phyloP scores from a whole-genome alignment of 2,797 vertebrate genomes.

The Scolopax bukidnonensis region DNA sequence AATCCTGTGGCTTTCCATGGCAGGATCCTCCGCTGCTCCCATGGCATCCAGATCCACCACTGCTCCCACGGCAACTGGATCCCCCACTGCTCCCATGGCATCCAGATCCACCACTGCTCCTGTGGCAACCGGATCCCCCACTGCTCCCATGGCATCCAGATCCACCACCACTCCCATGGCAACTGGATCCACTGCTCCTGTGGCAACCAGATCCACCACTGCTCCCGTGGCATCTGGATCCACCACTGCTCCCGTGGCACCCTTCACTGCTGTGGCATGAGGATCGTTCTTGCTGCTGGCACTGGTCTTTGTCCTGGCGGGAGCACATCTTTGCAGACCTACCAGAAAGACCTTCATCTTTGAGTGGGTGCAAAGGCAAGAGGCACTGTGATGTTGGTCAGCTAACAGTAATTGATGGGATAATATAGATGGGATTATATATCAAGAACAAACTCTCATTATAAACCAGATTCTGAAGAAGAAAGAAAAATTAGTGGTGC shows the following conservation, averaged over 20 bases:
- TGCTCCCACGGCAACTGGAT: background rate
- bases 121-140: accelerated
- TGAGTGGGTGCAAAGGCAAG: background rate
- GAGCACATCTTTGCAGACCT: conserved; percentile 37
- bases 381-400: background rate
- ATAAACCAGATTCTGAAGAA: background rate
- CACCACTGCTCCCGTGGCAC: background rate
- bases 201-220: background rate
- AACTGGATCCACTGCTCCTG: background rate
- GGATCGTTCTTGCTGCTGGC: background rate
- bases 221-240: background rate
- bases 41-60: too few relatives aligned
- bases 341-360: background rate
- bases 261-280: background rate
- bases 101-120: accelerated
- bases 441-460: background rate
- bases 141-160: accelerated
- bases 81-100: accelerated
- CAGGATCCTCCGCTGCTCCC: background rate
- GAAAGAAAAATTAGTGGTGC: accelerated
- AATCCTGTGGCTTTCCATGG: background rate
- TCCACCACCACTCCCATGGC: background rate
- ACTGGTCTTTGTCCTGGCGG: conserved; percentile 33
- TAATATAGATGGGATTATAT: background rate
- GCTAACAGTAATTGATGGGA: background rate